Conservation (phyloP, 2,888 invertebrate species). For the Lithophane ornitopus region DNA sequence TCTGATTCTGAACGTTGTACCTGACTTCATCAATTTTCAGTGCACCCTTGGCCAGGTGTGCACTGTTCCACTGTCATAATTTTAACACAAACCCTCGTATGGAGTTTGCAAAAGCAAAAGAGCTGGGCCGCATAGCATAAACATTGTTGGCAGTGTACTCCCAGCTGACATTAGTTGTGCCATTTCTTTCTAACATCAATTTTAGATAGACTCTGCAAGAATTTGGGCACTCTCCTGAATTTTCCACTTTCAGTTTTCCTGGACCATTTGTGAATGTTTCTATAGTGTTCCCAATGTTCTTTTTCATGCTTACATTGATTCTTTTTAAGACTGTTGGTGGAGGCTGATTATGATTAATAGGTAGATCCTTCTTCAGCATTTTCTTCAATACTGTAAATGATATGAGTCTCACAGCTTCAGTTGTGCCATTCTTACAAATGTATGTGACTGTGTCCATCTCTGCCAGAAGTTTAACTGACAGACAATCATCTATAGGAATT, state of each 20-base stretch:
- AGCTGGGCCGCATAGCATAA: conserved; percentile 93
- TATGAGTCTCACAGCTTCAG: conserved; percentile 89
- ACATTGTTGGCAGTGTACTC: conserved; percentile 92
- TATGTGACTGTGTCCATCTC: conserved; percentile 90
- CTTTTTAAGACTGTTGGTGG: conserved; percentile 84
- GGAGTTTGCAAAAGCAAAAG: conserved; percentile 91
- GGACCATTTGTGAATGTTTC: conserved; percentile 91
- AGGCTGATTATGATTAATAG: conserved; percentile 74
- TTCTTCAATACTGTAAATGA: conserved; percentile 80
- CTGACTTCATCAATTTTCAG: conserved; percentile 84
- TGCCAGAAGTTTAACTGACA: conserved; percentile 90
- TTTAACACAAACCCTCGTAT: conserved; percentile 95
- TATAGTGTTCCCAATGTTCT: conserved; percentile 89
- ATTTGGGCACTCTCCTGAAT: conserved; percentile 93
- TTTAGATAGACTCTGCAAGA: conserved; percentile 92
- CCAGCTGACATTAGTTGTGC: conserved; percentile 90
- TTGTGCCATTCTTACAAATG: conserved; percentile 90
- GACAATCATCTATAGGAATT: conserved; percentile 90
- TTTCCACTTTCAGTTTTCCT: conserved; percentile 92
- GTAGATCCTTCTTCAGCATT: conserved; percentile 79
- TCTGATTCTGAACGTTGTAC: conserved; percentile 86
- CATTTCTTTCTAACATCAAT: conserved; percentile 90
- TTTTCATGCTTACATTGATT: conserved; percentile 89
- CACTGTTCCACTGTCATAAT: conserved; percentile 95
- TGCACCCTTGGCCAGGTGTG: conserved; percentile 88